phyloP scores from a whole-genome alignment of 1,140 invertebrate species.

The Semibalanus balanoides region DNA sequence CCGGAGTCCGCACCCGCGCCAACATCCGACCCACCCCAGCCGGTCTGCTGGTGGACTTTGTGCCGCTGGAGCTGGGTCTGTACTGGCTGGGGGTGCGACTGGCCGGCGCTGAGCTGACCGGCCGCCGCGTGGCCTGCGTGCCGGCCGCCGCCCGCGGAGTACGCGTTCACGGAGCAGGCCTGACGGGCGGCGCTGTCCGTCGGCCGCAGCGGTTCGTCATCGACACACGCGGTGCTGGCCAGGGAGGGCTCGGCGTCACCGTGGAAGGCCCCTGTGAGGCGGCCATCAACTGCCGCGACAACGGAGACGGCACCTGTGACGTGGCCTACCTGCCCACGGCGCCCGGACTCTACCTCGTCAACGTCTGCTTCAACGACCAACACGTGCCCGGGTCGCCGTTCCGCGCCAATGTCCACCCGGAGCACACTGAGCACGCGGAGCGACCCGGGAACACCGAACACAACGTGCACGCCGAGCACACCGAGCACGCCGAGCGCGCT shows the following conservation, averaged over 20 bases:
- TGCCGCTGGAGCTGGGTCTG: neutral
- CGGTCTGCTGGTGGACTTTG: neutral
- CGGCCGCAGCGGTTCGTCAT: slow-evolving; percentile 63
- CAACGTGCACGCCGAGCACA: too few relatives aligned
- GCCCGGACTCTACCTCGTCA: slow-evolving; percentile 61
- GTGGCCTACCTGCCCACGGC: slow-evolving; percentile 65
- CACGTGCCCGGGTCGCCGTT: slow-evolving; percentile 64
- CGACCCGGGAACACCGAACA: neutral
- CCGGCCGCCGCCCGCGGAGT: neutral
- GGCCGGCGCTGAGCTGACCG: neutral
- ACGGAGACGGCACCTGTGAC: slow-evolving; percentile 66
- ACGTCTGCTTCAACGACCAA: slow-evolving; percentile 61
- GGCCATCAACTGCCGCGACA: slow-evolving; percentile 63
- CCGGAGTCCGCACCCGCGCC: neutral
- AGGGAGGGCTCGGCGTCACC: slow-evolving; percentile 54
- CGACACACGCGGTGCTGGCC: slow-evolving; percentile 57
- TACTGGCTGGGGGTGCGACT: neutral
- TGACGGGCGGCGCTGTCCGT: slow-evolving; percentile 34
- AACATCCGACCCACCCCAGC: neutral
- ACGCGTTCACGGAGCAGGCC: neutral
- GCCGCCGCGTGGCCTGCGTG: neutral
- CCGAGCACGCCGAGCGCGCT: too few relatives aligned
- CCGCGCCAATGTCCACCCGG: slow-evolving; percentile 21
- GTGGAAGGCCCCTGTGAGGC: slow-evolving; percentile 71
- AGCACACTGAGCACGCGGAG: neutral